Percentiles rank a stretch among this genome's conserved stretches.
Conservation (phyloP, 2,113 vertebrate genomes). For the Addax nasomaculatus region DNA sequence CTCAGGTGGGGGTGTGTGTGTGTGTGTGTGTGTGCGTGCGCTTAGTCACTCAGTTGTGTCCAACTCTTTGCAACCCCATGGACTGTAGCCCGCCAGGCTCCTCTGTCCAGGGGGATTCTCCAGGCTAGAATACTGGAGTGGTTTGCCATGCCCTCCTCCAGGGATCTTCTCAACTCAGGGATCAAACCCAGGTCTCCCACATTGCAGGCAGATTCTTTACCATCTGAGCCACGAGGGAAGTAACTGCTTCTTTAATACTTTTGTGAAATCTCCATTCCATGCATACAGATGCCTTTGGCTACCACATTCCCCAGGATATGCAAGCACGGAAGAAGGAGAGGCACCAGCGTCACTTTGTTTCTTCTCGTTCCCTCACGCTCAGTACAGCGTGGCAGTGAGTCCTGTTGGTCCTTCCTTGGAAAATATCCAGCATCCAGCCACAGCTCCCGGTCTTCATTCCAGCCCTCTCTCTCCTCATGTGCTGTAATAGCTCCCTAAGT, state of each 20-base stretch:
- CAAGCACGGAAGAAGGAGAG: neutral
- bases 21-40: too few species aligned
- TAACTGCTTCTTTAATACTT: neutral
- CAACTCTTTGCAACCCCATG: neutral
- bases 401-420: too few species aligned
- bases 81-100: neutral
- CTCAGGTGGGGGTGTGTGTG: rapidly evolving
- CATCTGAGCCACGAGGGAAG: neutral
- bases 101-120: neutral
- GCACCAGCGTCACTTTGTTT: rapidly evolving
- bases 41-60: neutral
- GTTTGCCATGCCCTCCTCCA: neutral
- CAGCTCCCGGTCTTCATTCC: too few species aligned
- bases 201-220: neutral
- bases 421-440: rapidly evolving
- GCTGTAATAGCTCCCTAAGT: rapidly evolving
- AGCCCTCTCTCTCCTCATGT: neutral
- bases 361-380: neutral
- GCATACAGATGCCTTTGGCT: neutral
- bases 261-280: neutral
- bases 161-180: neutral
- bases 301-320: rapidly evolving
- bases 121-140: neutral
- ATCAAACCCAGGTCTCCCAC: neutral
- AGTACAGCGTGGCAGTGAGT: rapidly evolving